Evolutionary conservation across 2,797 vertebrate genomes (phyloP).

Genomic region (Telmatherina bonti): DNA sequence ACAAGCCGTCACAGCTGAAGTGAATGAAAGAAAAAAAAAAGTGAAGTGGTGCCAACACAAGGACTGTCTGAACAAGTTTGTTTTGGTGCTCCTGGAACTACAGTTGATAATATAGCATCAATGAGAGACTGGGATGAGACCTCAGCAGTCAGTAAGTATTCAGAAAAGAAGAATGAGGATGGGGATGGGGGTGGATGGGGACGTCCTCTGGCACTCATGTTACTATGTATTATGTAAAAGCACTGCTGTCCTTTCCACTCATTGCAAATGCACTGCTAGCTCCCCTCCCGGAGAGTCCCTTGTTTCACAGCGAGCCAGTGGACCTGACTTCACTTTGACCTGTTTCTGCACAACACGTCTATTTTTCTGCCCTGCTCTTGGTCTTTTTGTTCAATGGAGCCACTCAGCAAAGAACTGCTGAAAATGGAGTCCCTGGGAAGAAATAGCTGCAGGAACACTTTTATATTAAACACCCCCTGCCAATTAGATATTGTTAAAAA

Average conservation of each 20-base stretch:
- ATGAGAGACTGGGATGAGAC: slow-evolving; percentile 40
- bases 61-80: slow-evolving; percentile 49
- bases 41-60: slow-evolving; percentile 45
- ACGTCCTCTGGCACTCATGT: slow-evolving; percentile 46
- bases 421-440: slow-evolving; percentile 44
- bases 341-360: slow-evolving; percentile 35
- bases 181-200: slow-evolving; percentile 13
- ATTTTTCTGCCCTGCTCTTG: slow-evolving; percentile 27
- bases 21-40: slow-evolving; percentile 19
- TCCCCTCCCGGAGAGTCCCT: slow-evolving; percentile 17
- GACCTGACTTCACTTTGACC: slow-evolving; percentile 61
- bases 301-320: slow-evolving; percentile 43
- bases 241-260: slow-evolving; percentile 57
- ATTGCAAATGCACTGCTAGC: slow-evolving; percentile 43
- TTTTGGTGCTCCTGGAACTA: slow-evolving; percentile 40
- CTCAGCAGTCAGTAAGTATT: slow-evolving; percentile 43
- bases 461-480: slow-evolving; percentile 53
- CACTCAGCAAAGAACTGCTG: slow-evolving; percentile 37
- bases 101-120: slow-evolving; percentile 35
- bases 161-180: slow-evolving; percentile 6
- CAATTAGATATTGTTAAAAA: slow-evolving; percentile 70
- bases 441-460: slow-evolving; percentile 62
- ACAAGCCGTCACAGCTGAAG: slow-evolving; percentile 8
- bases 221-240: slow-evolving; percentile 73
- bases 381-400: slow-evolving; percentile 59